A percentile compares a stretch with the other conserved stretches of the same genome.
phyloP scores from a whole-genome alignment of 2,113 vertebrate genomes.

The Origma solitaria region DNA sequence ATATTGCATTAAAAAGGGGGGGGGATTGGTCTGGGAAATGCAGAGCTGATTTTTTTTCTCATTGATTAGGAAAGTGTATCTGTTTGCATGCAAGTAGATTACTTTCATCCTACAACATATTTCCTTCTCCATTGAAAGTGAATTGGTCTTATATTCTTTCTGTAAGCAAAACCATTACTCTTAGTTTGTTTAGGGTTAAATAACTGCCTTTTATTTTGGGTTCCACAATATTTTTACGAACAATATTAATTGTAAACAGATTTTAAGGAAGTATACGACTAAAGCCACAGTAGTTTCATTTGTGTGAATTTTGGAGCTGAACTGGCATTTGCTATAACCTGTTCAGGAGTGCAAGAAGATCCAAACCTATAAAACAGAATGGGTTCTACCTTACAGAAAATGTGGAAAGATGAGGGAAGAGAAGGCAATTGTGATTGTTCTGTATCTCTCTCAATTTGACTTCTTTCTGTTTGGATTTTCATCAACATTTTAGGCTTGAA shows the following conservation, averaged over 20 bases:
- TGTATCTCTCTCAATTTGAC: background rate
- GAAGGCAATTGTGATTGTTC: background rate
- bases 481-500: background rate
- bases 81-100: background rate
- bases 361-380: background rate
- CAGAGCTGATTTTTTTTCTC: background rate
- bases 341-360: background rate
- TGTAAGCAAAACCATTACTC: background rate
- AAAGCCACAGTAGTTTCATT: background rate
- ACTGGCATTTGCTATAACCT: background rate
- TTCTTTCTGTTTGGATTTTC: background rate
- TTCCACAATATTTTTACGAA: background rate
- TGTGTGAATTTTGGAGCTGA: background rate
- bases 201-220: background rate
- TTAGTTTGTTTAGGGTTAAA: background rate
- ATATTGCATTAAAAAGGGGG: background rate
- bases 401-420: background rate
- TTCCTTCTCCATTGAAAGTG: background rate
- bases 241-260: background rate
- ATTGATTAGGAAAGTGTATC: conserved; percentile 11
- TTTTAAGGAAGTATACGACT: background rate
- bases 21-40: background rate
- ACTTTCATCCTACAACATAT: background rate
- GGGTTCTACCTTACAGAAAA: background rate
- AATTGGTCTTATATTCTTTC: background rate